Evolutionary conservation across 2,888 invertebrate genomes (phyloP).

Genomic region (Acanthococcus lagerstroemiae): DNA sequence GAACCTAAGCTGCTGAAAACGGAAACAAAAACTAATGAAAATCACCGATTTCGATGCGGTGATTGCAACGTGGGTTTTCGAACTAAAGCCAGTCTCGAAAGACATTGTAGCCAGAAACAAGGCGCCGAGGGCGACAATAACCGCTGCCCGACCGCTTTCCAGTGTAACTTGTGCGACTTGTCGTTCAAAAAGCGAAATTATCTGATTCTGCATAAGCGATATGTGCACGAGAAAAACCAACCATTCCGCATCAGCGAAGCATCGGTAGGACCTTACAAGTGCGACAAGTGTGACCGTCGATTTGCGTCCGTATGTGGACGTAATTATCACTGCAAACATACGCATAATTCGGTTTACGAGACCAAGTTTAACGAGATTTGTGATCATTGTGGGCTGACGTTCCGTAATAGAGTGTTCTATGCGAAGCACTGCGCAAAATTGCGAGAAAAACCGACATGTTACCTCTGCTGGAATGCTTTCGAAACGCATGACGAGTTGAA

Average conservation of each 20-base stretch:
- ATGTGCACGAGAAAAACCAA: conserved; percentile 9
- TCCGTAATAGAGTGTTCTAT: conserved; percentile 12
- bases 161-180: neutral
- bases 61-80: neutral
- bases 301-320: conserved; percentile 14
- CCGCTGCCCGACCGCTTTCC: neutral
- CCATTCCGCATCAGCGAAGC: conserved; percentile 19
- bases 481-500: neutral
- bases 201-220: conserved; percentile 6
- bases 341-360: conserved; percentile 2
- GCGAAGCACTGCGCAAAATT: conserved; percentile 17
- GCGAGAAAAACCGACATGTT: conserved; percentile 10
- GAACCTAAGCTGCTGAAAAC: neutral
- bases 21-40: neutral
- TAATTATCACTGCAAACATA: conserved; percentile 13
- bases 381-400: conserved; percentile 22
- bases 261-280: conserved; percentile 14
- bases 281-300: conserved; percentile 17
- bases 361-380: conserved; percentile 5
- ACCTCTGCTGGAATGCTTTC: conserved; percentile 15
- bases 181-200: conserved; percentile 8
- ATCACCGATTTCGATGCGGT: neutral
- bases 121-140: neutral
- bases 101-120: neutral
- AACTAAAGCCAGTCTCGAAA: neutral